Evolutionary conservation across 2,888 invertebrate species (phyloP).

Genomic region (Agrotis segetum): DNA sequence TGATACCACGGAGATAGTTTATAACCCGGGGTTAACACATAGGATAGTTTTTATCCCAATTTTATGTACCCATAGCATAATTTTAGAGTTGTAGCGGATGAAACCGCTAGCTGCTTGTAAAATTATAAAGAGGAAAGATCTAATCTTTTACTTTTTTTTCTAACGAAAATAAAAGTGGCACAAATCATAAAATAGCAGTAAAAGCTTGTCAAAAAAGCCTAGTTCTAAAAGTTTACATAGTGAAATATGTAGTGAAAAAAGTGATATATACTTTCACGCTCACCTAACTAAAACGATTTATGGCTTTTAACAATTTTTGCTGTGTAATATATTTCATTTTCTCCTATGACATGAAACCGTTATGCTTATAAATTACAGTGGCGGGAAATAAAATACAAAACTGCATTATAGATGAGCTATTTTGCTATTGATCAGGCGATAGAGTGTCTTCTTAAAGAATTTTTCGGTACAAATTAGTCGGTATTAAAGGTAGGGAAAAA

Average conservation of each 20-base stretch:
- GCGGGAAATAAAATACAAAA: background rate
- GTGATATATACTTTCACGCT: slow-evolving; percentile 9
- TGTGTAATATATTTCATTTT: slow-evolving; percentile 14
- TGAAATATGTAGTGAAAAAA: slow-evolving; percentile 16
- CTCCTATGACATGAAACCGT: slow-evolving; percentile 5
- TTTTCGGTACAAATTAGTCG: no score
- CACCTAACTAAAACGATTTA: slow-evolving; percentile 45
- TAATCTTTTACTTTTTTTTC: no score
- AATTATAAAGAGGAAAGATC: no score
- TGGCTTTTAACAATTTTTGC: slow-evolving; percentile 19
- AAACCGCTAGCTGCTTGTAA: no score
- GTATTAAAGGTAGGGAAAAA: no score
- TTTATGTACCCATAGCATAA: no score
- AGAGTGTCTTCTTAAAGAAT: no score
- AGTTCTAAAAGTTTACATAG: slow-evolving; percentile 16
- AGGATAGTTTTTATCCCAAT: no score
- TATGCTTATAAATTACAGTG: slow-evolving; percentile 10
- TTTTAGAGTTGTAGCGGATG: no score
- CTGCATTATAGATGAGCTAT: background rate
- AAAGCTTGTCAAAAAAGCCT: slow-evolving; percentile 3
- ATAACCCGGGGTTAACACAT: no score
- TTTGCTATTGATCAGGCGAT: background rate
- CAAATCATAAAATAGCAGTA: background rate
- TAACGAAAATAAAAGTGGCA: background rate
- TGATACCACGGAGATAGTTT: no score